Evolutionary conservation across 1,140 invertebrate species (phyloP).

Genomic region (Zaprionus davidi): DNA sequence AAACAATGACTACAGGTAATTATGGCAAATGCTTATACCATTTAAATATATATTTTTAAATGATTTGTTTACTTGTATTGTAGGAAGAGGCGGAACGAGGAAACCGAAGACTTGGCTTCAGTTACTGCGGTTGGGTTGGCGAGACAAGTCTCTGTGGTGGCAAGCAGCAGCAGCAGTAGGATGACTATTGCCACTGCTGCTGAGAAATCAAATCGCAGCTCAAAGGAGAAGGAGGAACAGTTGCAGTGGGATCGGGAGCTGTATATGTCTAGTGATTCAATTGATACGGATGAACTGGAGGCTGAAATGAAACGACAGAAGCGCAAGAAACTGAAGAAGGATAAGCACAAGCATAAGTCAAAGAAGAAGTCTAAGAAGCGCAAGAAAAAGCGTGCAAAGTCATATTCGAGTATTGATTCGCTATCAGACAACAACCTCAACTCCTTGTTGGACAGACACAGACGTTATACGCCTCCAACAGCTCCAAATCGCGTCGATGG

Average conservation of each 20-base stretch:
- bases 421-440: slow-evolving; percentile 85
- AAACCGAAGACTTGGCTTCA: slow-evolving; percentile 44
- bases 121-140: slow-evolving; percentile 21
- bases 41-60: background rate
- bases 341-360: slow-evolving; percentile 84
- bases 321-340: slow-evolving; percentile 88
- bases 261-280: slow-evolving; percentile 73
- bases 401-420: slow-evolving; percentile 87
- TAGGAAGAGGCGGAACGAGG: slow-evolving; percentile 55
- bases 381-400: slow-evolving; percentile 87
- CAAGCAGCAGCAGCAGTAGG: slow-evolving; percentile 52
- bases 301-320: slow-evolving; percentile 81
- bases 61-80: background rate
- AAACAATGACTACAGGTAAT: slow-evolving; percentile 67
- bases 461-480: slow-evolving; percentile 77
- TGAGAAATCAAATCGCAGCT: slow-evolving; percentile 55
- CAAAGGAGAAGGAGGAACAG: slow-evolving; percentile 65
- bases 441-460: slow-evolving; percentile 83
- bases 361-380: slow-evolving; percentile 91
- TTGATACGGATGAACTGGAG: slow-evolving; percentile 78
- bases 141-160: slow-evolving; percentile 38
- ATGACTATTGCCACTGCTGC: slow-evolving; percentile 34
- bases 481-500: slow-evolving; percentile 69
- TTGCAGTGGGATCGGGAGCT: slow-evolving; percentile 55
- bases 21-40: too few relatives aligned